These are phyloP conservation scores for Ptychodera flava DNA, from an alignment of 35 echinoderm and acorn worm species.

Conservation along the genomic window DNA sequence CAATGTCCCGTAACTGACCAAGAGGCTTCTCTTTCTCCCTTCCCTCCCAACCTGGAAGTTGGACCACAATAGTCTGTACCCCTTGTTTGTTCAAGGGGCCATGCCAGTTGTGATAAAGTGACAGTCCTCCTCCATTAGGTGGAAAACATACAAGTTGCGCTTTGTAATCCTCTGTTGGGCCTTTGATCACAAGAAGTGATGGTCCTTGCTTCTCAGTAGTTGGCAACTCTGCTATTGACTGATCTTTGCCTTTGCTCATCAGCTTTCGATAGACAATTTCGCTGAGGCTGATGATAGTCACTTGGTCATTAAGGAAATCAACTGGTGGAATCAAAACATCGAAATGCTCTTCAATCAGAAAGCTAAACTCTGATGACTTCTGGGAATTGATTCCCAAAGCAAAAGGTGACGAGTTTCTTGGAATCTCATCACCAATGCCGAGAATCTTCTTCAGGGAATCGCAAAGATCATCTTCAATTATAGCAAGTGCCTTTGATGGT, in stretches of 20 bases:
- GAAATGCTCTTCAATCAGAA: slow-evolving; percentile 79
- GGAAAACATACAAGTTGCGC: slow-evolving; percentile 83
- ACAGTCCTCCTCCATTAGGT: slow-evolving; percentile 77
- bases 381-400: slow-evolving; percentile 91
- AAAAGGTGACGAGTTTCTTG: no score
- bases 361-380: slow-evolving; percentile 87
- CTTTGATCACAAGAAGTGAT: slow-evolving; percentile 54
- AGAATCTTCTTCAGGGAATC: no score
- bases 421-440: no score
- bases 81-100: slow-evolving; percentile 47
- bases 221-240: slow-evolving; percentile 51
- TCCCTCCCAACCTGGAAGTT: slow-evolving; percentile 91
- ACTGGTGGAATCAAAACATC: no score
- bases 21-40: slow-evolving; percentile 76
- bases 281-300: no score
- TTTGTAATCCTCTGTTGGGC: slow-evolving; percentile 40
- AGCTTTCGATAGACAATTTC: no score
- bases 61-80: slow-evolving; percentile 65
- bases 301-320: no score
- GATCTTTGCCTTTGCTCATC: no score
- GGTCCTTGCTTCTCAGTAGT: slow-evolving; percentile 88
- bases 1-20: slow-evolving; percentile 64
- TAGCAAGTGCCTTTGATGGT: no score
- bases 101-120: slow-evolving; percentile 72
- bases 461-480: slow-evolving; percentile 53